Base-by-base conservation (phyloP, 2,797 vertebrate genomes). In the Nyctibius grandis region DNA sequence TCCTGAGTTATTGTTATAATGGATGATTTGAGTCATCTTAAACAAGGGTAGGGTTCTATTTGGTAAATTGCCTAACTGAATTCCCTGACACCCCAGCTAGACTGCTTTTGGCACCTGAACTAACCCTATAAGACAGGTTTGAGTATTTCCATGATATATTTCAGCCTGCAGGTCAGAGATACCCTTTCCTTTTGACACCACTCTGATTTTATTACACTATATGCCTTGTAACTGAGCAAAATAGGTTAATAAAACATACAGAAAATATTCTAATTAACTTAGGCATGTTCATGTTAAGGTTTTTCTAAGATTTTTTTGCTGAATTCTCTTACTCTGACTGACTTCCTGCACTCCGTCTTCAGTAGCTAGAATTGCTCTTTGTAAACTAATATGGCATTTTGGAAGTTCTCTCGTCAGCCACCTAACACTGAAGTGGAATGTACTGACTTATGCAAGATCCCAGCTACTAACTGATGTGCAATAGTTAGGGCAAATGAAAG, bases 261-360 rank as follows among this genome's bases (percentile, higher is more conserved):
- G 34, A 63, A 83, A 78, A 50, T 50, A 40, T 19, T 48, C 8
- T 70, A 20, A 69, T 61, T 87, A 36, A 74, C 7, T 67, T 72
- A 40, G 2, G 2, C 4, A 14, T 75, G 29, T 31, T 91, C 31
- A 36, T 80, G 86, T 94, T 33, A 95, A 92, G 26, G 12, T 97
- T 95, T 75, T 84, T 93, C 60, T 67, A 82, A 72, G 74, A 67
- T 88, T 67, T 94, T 77, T 91, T 95, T 84, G n/a, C 76, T 60
- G 34, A 65, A 87, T 95, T 96, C 86, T 81, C 86, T 89, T 93
- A 44, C 75, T 21, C 40, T 48, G 83, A 84, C 74, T 87, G 80
- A 95, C 75, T 63, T 86, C 48, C 85, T 89, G 73, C 40, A 61
- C 34, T 79, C 70, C 59, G 15, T 69, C 88, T 88, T 91, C 85